Evolutionary conservation across 1,140 invertebrate species (phyloP), one percentile per base, ranked within the genome.

Genomic region (Euglossa dilemma): DNA sequence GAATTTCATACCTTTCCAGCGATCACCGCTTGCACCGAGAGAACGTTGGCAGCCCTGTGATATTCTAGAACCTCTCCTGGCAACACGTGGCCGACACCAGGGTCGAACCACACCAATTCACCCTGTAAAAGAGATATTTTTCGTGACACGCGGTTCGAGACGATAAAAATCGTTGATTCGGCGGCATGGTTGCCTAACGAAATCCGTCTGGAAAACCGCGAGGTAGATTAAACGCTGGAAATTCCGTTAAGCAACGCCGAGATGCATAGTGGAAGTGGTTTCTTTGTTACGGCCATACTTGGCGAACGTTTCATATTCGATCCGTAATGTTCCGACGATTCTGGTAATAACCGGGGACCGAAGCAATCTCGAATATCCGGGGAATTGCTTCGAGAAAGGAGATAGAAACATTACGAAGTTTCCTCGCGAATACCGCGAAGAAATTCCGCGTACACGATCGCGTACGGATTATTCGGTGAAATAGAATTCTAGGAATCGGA

Each of bases 71-170:
- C 97, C 93, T 98, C 97, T 75, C 98, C 98, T 63, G 98, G 98
- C 88, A 98, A 95, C 87, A 97, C 97, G 95, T 98, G 96, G 52
- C 98, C 97, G 87, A 98, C 96, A 23, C 97, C 97, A 56, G 98
- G 97, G 95, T 98, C 98, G 95, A 98, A 98, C 98, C 98, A 98
- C 88, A 98, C 97, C 93, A 98, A 95, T 92, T 98, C 97, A 69
- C 97, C 98, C 94, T 94, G 89, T 87, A 93, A 90, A 72, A 74
- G 47, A 79, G 69, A 74, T 28, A 52, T 0, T 54, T 75, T 50
- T 20, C 16, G 4, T 50, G 18, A 6, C 3, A 25, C 36, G 36
- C 36, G 36, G n/a, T 14, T 25, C 36, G 57, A 16, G 8, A 52
- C 0, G 14, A 52, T 14, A 52, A 6, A 16, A 16, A 14, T 9